These are phyloP conservation scores for Chaetorhynchus papuensis DNA, from an alignment of 2,113 vertebrate species.

Conservation along the genomic window DNA sequence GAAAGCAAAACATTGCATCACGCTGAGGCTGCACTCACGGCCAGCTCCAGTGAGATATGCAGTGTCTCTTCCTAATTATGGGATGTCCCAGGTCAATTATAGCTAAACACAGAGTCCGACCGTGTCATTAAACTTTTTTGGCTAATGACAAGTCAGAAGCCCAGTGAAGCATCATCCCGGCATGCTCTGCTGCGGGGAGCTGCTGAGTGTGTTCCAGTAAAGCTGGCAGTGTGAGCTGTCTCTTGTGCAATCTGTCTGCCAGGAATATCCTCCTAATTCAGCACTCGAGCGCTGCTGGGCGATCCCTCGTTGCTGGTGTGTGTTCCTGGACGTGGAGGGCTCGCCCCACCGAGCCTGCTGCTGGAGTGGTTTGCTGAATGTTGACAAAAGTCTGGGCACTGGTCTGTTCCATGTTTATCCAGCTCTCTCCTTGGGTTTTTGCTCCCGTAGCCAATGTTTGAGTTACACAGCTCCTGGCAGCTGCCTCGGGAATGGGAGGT, in stretches of 20 bases:
- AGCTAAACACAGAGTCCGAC: constrained; percentile 11
- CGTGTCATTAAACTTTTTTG: background rate
- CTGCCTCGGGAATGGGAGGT: background rate
- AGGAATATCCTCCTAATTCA: constrained; percentile 2
- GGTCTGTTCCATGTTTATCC: background rate
- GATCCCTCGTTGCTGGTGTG: background rate
- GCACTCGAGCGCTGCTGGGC: background rate
- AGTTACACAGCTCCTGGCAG: background rate
- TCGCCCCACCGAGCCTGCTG: background rate
- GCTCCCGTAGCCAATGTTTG: background rate
- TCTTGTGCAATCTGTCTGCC: constrained; percentile 38
- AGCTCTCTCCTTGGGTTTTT: background rate
- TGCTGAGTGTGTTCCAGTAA: constrained; percentile 26
- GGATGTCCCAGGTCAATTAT: background rate
- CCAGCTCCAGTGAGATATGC: background rate
- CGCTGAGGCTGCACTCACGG: background rate
- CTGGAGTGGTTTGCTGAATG: background rate
- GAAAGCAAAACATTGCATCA: background rate
- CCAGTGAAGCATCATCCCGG: background rate
- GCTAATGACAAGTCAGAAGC: constrained; percentile 22
- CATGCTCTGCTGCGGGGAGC: background rate
- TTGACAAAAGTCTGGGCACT: background rate
- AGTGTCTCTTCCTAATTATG: background rate
- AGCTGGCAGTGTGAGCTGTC: background rate
- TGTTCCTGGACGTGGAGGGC: background rate